Evolutionary conservation across 2,113 vertebrate genomes (phyloP).

Genomic region (Tympanuchus pallidicinctus): DNA sequence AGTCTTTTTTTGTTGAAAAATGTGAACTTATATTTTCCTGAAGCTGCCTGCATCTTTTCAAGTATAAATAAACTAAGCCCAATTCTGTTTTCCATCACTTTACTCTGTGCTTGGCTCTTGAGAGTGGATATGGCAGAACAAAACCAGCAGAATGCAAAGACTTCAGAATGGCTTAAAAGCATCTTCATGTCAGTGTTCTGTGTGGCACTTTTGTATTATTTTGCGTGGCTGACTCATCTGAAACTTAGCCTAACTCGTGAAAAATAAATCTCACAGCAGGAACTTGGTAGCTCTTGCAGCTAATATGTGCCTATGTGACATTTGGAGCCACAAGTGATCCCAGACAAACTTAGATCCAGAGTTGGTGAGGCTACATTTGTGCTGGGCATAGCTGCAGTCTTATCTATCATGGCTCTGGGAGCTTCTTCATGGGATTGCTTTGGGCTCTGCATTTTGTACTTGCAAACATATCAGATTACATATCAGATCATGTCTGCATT

Average conservation of each 20-base stretch:
- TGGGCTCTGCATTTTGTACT: neutral
- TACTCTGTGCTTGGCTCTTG: neutral
- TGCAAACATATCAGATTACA: neutral
- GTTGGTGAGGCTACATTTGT: neutral
- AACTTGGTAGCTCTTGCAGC: neutral
- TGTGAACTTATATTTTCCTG: neutral
- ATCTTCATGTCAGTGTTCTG: neutral
- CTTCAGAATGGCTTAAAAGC: neutral
- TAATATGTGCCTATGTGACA: fast-evolving
- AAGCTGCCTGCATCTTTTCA: neutral
- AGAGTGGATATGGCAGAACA: neutral
- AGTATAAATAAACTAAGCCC: neutral
- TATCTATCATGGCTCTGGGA: neutral
- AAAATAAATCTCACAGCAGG: neutral
- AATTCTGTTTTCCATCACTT: neutral
- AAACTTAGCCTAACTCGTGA: neutral
- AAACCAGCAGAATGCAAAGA: neutral
- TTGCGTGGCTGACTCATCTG: neutral
- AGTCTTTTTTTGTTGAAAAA: neutral
- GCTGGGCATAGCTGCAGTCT: neutral
- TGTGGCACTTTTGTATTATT: neutral
- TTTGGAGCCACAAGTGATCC: neutral
- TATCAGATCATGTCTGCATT: neutral
- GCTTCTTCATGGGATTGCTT: neutral
- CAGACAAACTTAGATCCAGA: neutral